Evolutionary conservation across 2,113 vertebrate genomes (phyloP).

Genomic region (Cyrtonyx montezumae): DNA sequence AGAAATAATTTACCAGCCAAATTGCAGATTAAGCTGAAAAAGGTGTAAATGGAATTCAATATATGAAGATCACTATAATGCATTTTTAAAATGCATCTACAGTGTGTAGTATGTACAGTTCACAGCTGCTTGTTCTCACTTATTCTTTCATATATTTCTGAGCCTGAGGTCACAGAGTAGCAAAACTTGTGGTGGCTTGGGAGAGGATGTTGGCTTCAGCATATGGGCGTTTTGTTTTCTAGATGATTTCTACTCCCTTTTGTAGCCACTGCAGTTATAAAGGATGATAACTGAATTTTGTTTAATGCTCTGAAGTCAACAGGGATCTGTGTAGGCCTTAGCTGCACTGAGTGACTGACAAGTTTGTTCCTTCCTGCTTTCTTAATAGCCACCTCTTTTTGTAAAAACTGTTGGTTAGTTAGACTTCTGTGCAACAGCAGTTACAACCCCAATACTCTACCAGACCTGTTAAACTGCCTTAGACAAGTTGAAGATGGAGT

Average conservation of each 20-base stretch:
- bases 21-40: neutral
- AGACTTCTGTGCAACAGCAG: neutral
- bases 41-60: neutral
- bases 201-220: slow-evolving; percentile 29
- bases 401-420: neutral
- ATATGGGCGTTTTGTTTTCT: slow-evolving; percentile 35
- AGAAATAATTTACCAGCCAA: neutral
- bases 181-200: slow-evolving; percentile 18
- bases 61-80: neutral
- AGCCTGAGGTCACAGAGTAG: slow-evolving; percentile 41
- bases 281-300: neutral
- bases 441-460: neutral
- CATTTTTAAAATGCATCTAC: neutral
- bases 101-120: neutral
- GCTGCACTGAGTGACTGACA: neutral
- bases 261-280: neutral
- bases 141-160: slow-evolving; percentile 58
- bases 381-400: neutral
- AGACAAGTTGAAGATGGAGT: neutral
- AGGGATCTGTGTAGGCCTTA: neutral
- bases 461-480: neutral
- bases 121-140: slow-evolving; percentile 50
- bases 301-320: neutral
- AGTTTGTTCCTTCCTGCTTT: neutral
- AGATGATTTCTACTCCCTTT: slow-evolving; percentile 15